These are phyloP conservation scores for Sebastolobus alascanus DNA, from an alignment of 2,797 vertebrate genomes.

Conservation along the genomic window DNA sequence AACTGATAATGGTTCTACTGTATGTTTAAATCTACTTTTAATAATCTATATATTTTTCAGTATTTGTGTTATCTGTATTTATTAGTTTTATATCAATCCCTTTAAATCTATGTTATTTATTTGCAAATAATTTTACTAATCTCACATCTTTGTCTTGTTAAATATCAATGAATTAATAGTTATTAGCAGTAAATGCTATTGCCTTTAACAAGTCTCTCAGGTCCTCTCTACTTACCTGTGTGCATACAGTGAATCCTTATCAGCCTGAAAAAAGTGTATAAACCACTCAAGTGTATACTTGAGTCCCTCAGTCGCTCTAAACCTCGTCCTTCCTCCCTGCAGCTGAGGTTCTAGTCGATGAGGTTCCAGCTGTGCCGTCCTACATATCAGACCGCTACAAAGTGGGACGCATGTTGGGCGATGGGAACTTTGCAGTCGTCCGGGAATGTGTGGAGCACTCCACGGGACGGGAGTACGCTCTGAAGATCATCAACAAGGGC, in stretches of 20 bases:
- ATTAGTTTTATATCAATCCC: background rate
- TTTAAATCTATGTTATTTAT: background rate
- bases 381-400: slow-evolving; percentile 95
- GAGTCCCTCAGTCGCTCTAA: slow-evolving; percentile 15
- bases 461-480: slow-evolving; percentile 94
- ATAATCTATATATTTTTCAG: background rate
- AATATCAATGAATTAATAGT: background rate
- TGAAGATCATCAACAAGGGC: slow-evolving; percentile 99
- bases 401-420: slow-evolving; percentile 96
- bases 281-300: background rate
- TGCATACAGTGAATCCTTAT: background rate
- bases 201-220: background rate
- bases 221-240: background rate
- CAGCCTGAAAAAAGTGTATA: background rate
- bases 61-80: background rate
- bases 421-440: slow-evolving; percentile 97
- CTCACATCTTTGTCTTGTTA: background rate
- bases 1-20: background rate
- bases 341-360: slow-evolving; percentile 90
- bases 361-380: slow-evolving; percentile 93
- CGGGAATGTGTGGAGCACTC: slow-evolving; percentile 96
- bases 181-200: background rate
- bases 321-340: slow-evolving; percentile 9
- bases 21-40: background rate
- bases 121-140: background rate